Evolutionary conservation across 2,113 vertebrate species (phyloP).

Genomic region (Nannobrachium achirus): DNA sequence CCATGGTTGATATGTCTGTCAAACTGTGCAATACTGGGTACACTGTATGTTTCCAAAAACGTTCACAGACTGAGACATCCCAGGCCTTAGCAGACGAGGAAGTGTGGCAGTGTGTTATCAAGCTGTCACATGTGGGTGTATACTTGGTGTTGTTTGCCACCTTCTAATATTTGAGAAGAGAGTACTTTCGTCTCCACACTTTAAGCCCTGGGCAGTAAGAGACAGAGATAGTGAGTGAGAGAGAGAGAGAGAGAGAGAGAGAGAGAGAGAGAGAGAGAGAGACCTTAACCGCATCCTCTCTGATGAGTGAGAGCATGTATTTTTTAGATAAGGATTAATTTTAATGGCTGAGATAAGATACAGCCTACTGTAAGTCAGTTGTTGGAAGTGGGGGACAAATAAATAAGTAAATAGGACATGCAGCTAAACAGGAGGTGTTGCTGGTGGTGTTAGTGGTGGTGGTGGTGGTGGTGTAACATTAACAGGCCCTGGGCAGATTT

Average conservation of each 20-base stretch:
- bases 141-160: conserved; percentile 44
- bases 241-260: not conserved
- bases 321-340: conserved; percentile 76
- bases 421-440: conserved; percentile 60
- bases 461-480: conserved; percentile 26
- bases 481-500: conserved; percentile 59
- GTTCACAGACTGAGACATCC: conserved; percentile 26
- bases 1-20: too few species aligned
- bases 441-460: too few species aligned
- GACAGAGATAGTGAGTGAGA: conserved; percentile 8
- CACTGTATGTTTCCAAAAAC: too few species aligned
- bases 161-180: conserved; percentile 18
- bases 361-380: conserved; percentile 46
- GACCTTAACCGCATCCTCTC: conserved; percentile 32
- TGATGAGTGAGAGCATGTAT: conserved; percentile 59
- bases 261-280: conserved; percentile 32
- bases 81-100: conserved; percentile 17
- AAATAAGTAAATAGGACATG: conserved; percentile 78
- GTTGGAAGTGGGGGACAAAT: conserved; percentile 52
- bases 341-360: conserved; percentile 69
- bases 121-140: conserved; percentile 36
- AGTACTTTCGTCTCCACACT: conserved; percentile 6
- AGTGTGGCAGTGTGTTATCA: conserved; percentile 31
- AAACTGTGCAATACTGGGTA: too few species aligned
- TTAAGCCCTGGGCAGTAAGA: conserved; percentile 27